phyloP scores from a whole-genome alignment of 1,140 invertebrate species.

The Zaprionus ornatus region DNA sequence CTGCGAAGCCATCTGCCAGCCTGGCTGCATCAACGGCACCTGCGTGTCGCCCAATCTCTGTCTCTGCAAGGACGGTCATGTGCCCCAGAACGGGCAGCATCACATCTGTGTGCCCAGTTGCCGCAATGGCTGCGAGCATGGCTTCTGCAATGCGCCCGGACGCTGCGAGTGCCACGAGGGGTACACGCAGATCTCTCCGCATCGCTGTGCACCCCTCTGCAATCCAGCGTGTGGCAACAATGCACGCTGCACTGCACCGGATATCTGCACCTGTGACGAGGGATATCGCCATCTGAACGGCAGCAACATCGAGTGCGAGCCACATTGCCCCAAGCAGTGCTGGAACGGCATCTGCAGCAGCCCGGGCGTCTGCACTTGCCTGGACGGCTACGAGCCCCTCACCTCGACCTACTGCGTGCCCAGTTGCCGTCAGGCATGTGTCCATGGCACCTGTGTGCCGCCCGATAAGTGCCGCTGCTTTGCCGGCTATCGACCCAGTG shows the following conservation, averaged over 20 bases:
- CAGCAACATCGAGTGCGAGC: conserved; percentile 70
- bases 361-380: conserved; percentile 86
- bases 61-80: conserved; percentile 77
- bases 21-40: conserved; percentile 65
- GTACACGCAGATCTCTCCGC: conserved; percentile 51
- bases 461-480: conserved; percentile 76
- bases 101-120: conserved; percentile 71
- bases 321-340: conserved; percentile 66
- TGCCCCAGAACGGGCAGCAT: conserved; percentile 49
- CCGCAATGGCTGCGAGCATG: conserved; percentile 71
- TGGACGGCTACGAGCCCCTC: conserved; percentile 85
- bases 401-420: conserved; percentile 82
- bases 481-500: conserved; percentile 61
- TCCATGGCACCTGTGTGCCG: conserved; percentile 70
- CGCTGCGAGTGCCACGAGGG: conserved; percentile 73
- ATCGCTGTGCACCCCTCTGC: conserved; percentile 85
- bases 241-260: conserved; percentile 85
- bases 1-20: conserved; percentile 83
- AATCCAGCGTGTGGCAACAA: conserved; percentile 84
- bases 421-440: conserved; percentile 81
- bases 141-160: conserved; percentile 70
- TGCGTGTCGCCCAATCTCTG: conserved; percentile 84
- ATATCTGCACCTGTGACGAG: conserved; percentile 86
- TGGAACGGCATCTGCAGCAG: conserved; percentile 85
- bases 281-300: conserved; percentile 84